Conservation (phyloP, 2,797 vertebrate genomes). For the Danionella dracula region DNA sequence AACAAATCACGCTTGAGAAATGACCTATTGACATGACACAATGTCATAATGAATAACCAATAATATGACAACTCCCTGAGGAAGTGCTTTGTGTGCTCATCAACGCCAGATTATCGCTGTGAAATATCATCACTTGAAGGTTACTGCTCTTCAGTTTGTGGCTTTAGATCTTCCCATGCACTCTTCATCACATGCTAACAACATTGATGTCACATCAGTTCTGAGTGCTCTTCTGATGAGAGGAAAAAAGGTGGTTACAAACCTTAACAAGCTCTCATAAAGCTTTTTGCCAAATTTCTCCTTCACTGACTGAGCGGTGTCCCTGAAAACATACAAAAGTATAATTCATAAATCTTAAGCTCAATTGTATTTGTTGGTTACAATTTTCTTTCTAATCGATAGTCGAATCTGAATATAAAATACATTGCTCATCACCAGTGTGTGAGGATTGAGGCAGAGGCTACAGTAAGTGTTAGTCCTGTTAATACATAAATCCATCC, state of each 20-base stretch:
- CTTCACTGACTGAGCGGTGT: slow-evolving; percentile 86
- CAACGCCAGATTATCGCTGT: slow-evolving; percentile 19
- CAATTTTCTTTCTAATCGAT: no score
- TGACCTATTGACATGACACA: slow-evolving; percentile 28
- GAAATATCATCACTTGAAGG: slow-evolving; percentile 25
- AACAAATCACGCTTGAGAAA: neutral
- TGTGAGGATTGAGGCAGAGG: no score
- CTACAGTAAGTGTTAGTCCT: no score
- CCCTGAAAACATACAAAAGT: slow-evolving; percentile 65
- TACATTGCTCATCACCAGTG: no score
- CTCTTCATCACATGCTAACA: neutral
- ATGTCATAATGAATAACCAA: slow-evolving; percentile 14
- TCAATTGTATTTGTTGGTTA: no score
- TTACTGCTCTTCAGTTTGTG: neutral
- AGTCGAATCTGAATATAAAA: no score
- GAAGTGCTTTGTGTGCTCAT: slow-evolving; percentile 3
- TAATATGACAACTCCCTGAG: neutral
- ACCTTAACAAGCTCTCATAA: slow-evolving; percentile 87
- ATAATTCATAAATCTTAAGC: neutral
- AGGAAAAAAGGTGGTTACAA: no score
- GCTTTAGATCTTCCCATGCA: neutral
- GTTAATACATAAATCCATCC: no score
- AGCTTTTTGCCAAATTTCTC: slow-evolving; percentile 95
- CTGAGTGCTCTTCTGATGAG: neutral
- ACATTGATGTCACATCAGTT: neutral